A percentile compares a stretch with the other conserved stretches of the same genome.
Evolutionary conservation across 2,888 invertebrate genomes (phyloP).

Genomic region (Bedellia somnulentella): DNA sequence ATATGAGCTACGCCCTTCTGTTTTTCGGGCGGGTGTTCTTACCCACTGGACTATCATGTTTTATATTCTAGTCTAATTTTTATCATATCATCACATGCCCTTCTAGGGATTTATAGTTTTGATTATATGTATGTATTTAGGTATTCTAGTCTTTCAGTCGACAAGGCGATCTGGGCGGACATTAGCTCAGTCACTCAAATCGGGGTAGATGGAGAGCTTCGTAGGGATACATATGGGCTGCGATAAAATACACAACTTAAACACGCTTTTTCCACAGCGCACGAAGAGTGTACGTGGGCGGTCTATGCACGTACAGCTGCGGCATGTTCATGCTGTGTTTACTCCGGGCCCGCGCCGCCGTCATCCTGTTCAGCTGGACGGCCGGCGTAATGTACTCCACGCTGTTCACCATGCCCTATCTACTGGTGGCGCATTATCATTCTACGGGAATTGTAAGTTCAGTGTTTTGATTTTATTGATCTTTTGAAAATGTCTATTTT

Average conservation of each 20-base stretch:
- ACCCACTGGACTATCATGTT: no score
- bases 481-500: neutral
- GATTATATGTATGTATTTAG: no score
- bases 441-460: constrained; percentile 81
- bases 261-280: constrained; percentile 68
- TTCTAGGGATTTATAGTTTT: no score
- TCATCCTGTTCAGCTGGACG: constrained; percentile 87
- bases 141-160: no score
- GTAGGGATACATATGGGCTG: no score
- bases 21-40: no score
- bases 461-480: constrained; percentile 1
- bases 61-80: no score
- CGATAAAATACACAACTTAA: neutral
- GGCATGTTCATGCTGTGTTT: constrained; percentile 89
- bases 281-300: constrained; percentile 83
- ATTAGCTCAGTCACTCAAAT: no score
- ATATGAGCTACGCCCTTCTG: no score
- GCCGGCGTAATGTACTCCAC: constrained; percentile 98
- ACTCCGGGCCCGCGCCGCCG: constrained; percentile 74
- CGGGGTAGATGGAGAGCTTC: no score
- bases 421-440: constrained; percentile 92
- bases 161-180: no score
- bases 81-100: no score
- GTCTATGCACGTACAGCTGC: constrained; percentile 82
- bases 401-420: constrained; percentile 94